Base-by-base conservation (phyloP, 2,113 vertebrate species). In the Polypterus senegalus region DNA sequence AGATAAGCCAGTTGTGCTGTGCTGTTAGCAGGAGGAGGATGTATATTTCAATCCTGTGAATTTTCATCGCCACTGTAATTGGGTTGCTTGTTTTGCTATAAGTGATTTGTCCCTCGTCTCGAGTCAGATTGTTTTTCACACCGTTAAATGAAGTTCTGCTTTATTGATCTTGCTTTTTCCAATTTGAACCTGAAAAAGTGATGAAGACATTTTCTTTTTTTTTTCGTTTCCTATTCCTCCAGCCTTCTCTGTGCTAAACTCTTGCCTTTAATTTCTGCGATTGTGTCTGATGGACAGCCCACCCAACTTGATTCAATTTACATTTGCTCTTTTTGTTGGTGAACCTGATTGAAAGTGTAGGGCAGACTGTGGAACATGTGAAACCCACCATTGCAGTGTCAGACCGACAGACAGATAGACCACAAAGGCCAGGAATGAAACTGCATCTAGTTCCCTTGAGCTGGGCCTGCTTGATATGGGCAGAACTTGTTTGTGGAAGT, bases 131-230 rank as follows among this genome's bases (percentile, higher is more conserved):
- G 75, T 80, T 78, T 78, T 74, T 77, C 77, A 77, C 75, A 78
- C 76, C 77, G 77, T 77, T 81, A 80, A 81, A 81, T 76, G 75
- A 81, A 81, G 77, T 81, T 79, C 76, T 75, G 70, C 67, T 59
- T 71, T 79, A 80, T 79, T 80, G 78, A 80, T 80, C 73, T 67
- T 73, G 77, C 74, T 75, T 78, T 81, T 77, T 78, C 76, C 76
- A 79, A 81, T 80, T 77, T 67, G 77, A 80, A 71, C 75, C 70
- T 71, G 66, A 76, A 69, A 62, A 80, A 79, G 76, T 74, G 74
- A 79, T 81, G 78, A 77, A 80, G 78, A 79, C 78, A 53, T 79
- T 79, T 76, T 71, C 78, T 74, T 70, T 69, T 75, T 74, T 76
- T 73, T 77, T 74, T 71, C 68, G 74, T 75, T 73, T 68, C 73